Conservation (phyloP, 2,888 invertebrate genomes). For the Koerneria pararmatus region DNA sequence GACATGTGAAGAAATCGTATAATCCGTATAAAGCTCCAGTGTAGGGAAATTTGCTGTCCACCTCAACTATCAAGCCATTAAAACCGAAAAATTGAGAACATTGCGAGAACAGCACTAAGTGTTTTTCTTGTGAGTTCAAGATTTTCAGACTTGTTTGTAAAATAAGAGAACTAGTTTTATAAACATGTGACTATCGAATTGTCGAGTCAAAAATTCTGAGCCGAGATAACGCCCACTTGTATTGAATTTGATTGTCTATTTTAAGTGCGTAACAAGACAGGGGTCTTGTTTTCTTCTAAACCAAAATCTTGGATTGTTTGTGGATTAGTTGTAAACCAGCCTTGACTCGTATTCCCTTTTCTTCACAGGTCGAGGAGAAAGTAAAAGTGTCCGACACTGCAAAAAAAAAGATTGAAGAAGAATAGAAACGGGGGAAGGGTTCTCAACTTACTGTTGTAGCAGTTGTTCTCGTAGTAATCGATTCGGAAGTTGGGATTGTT, state of each 20-base stretch:
- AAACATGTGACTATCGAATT: too few relatives aligned
- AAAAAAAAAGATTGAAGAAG: conserved; percentile 17
- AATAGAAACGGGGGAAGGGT: background rate
- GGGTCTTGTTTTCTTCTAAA: too few relatives aligned
- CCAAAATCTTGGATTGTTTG: background rate
- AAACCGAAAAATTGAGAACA: too few relatives aligned
- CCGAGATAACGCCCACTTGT: too few relatives aligned
- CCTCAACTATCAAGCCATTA: too few relatives aligned
- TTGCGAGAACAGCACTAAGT: too few relatives aligned
- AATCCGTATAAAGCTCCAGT: conserved; percentile 60
- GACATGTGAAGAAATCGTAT: conserved; percentile 59
- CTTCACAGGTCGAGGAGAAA: conserved; percentile 53
- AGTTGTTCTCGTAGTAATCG: conserved; percentile 60
- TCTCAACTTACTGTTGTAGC: conserved; percentile 54
- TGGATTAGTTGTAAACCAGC: conserved; percentile 23
- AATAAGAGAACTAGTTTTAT: too few relatives aligned
- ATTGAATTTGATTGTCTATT: too few relatives aligned
- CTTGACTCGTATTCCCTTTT: conserved; percentile 50
- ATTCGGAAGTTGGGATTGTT: conserved; percentile 60
- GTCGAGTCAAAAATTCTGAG: too few relatives aligned
- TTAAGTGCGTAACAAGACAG: too few relatives aligned
- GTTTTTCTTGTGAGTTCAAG: too few relatives aligned
- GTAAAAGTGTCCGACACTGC: conserved; percentile 54
- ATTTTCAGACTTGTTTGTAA: too few relatives aligned
- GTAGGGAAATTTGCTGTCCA: conserved; percentile 54